phyloP scores from a whole-genome alignment of 2,797 vertebrate species.

The Myotis vivesi region DNA sequence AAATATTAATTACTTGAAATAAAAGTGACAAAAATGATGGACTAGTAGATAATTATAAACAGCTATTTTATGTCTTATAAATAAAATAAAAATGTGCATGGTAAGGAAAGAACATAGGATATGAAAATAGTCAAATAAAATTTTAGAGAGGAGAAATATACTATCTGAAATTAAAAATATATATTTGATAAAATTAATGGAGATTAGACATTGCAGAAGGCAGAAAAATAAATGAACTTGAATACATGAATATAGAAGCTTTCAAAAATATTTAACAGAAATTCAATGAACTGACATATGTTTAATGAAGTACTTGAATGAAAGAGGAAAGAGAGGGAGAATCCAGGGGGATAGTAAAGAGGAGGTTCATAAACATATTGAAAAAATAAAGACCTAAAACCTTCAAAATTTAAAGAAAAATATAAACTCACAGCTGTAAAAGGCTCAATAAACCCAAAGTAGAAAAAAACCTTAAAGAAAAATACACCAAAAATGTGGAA shows the following conservation, averaged over 20 bases:
- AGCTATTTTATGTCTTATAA: neutral
- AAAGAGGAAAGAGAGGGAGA: neutral
- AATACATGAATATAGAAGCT: neutral
- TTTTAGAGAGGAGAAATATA: neutral
- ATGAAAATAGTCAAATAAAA: conserved; percentile 13
- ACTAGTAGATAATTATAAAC: neutral
- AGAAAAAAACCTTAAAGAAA: neutral
- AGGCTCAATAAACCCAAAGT: neutral
- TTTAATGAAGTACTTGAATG: neutral
- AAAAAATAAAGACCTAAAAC: neutral
- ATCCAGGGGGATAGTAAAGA: neutral
- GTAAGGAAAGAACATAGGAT: neutral
- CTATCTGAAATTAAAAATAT: neutral
- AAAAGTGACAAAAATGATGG: neutral
- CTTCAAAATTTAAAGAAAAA: neutral
- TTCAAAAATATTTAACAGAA: neutral
- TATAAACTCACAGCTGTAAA: neutral
- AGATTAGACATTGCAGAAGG: neutral
- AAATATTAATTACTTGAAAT: neutral
- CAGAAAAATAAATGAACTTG: neutral
- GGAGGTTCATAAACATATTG: neutral
- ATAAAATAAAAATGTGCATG: neutral
- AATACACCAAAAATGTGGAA: neutral
- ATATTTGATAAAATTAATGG: neutral
- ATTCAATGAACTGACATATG: neutral